Conservation (phyloP, 2,113 vertebrate species). For the Athene noctua region DNA sequence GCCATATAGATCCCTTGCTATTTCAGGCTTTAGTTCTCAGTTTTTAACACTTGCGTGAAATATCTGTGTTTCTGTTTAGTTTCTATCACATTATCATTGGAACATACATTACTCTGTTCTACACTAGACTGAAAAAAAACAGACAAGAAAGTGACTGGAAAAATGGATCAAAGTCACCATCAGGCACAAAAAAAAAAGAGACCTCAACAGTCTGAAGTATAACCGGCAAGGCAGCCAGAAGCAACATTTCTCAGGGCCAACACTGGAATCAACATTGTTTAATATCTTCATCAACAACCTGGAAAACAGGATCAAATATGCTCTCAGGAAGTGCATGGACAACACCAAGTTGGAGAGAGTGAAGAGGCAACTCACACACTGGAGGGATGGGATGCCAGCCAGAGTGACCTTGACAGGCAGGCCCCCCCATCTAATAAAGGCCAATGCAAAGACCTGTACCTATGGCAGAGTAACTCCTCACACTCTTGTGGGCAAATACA, state of each 20-base stretch:
- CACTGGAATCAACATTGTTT: not conserved
- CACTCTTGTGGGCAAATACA: rapidly evolving
- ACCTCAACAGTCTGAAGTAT: not conserved
- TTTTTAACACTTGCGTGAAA: not conserved
- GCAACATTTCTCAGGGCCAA: not conserved
- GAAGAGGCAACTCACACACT: not conserved
- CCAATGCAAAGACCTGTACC: not conserved
- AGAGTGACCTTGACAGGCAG: not conserved
- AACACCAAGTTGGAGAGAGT: not conserved
- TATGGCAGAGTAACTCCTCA: not conserved
- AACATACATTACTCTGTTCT: not conserved
- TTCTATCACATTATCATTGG: not conserved
- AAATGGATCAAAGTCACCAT: not conserved
- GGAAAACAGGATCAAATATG: not conserved
- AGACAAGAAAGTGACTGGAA: not conserved
- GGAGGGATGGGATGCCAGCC: not conserved
- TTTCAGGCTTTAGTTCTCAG: slow-evolving; percentile 1
- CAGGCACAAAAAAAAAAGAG: not conserved
- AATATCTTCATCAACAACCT: not conserved
- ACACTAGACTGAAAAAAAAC: not conserved
- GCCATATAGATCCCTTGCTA: not conserved
- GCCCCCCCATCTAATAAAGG: not conserved
- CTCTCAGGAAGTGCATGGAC: not conserved
- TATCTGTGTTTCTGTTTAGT: not conserved
- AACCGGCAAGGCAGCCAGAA: not conserved